Percentiles rank a stretch among this genome's conserved stretches.
Conservation (phyloP, 2,888 invertebrate species). For the Lypha dubia region DNA sequence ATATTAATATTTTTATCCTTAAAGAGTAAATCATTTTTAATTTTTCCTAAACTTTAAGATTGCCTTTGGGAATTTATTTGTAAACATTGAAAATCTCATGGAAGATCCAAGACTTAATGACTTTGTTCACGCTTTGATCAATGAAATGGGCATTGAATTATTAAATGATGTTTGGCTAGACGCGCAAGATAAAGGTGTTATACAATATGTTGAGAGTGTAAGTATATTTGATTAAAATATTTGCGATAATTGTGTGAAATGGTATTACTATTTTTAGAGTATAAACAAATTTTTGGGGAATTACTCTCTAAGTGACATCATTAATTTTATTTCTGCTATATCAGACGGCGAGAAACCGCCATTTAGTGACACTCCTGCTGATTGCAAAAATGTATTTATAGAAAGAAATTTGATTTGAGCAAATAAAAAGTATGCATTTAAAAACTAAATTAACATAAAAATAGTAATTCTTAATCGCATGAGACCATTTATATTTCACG, state of each 20-base stretch:
- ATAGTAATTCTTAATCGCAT: background rate
- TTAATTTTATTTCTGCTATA: constrained; percentile 75
- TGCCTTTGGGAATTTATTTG: constrained; percentile 75
- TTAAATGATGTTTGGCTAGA: constrained; percentile 79
- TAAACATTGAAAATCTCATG: constrained; percentile 77
- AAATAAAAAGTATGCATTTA: background rate
- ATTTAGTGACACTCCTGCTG: constrained; percentile 79
- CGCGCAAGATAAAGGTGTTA: constrained; percentile 74
- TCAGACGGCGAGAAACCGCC: constrained; percentile 75
- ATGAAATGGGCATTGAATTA: constrained; percentile 79
- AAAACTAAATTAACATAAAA: background rate
- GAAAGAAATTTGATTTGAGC: background rate
- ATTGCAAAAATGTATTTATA: constrained; percentile 75
- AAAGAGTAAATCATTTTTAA: constrained; percentile 6
- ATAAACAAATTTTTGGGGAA: constrained; percentile 75
- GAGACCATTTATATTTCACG: too few species aligned
- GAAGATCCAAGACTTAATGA: constrained; percentile 79
- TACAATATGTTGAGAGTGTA: constrained; percentile 76
- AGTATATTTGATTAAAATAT: constrained; percentile 23
- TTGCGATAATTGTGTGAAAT: background rate
- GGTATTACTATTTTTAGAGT: constrained; percentile 72
- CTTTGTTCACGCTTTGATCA: constrained; percentile 79
- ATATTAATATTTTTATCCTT: background rate
- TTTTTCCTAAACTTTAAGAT: constrained; percentile 65
- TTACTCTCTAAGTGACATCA: constrained; percentile 76